These are phyloP conservation scores for Chloroclysta siterata DNA, from an alignment of 2,888 invertebrate genomes.

Conservation along the genomic window DNA sequence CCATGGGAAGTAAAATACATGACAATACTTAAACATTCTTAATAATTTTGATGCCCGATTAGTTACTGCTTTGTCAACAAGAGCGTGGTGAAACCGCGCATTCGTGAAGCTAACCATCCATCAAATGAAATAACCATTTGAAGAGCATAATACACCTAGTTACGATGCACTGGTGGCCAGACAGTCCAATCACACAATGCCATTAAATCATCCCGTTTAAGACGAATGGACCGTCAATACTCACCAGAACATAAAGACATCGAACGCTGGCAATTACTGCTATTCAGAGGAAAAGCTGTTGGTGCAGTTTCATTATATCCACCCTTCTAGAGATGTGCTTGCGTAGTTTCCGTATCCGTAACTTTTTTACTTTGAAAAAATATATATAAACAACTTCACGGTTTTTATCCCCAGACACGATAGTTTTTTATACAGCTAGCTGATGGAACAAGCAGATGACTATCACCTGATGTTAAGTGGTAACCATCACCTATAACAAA, in stretches of 20 bases:
- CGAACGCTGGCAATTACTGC: slow-evolving; percentile 73
- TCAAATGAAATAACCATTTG: slow-evolving; percentile 12
- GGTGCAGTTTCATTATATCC: slow-evolving; percentile 82
- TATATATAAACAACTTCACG: no score
- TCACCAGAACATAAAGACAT: slow-evolving; percentile 53
- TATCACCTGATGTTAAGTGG: no score
- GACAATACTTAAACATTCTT: no score
- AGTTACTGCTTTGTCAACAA: no score
- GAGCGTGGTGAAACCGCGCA: no score
- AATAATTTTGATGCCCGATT: no score
- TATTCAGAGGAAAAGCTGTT: slow-evolving; percentile 71
- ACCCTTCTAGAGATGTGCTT: slow-evolving; percentile 48
- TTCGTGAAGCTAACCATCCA: not conserved
- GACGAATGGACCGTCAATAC: slow-evolving; percentile 42
- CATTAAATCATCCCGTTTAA: slow-evolving; percentile 34
- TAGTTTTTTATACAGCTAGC: no score
- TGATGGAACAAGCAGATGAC: no score
- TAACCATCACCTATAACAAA: no score
- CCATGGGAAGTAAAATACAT: no score
- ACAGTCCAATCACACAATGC: slow-evolving; percentile 31
- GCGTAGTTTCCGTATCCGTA: slow-evolving; percentile 14
- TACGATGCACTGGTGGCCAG: slow-evolving; percentile 22
- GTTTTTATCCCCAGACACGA: no score
- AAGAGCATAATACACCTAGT: slow-evolving; percentile 27
- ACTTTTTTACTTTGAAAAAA: no score